Evolutionary conservation across 2,113 vertebrate genomes (phyloP).

Genomic region (Aegithalos caudatus): DNA sequence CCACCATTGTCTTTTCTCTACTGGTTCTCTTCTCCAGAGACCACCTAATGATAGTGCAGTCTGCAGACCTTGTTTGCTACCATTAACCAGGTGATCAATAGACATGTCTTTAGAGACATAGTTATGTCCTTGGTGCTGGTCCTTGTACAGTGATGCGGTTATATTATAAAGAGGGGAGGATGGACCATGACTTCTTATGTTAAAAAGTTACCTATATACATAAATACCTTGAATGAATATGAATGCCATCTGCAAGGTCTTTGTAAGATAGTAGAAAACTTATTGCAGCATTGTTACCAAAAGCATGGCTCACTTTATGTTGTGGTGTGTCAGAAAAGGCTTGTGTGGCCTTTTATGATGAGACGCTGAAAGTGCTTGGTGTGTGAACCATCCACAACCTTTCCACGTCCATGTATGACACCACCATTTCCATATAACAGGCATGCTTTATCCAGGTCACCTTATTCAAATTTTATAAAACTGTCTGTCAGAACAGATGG

Average conservation of each 20-base stretch:
- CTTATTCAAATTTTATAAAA: conserved; percentile 54
- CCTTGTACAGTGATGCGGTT: background rate
- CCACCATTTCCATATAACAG: background rate
- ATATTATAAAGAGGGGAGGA: background rate
- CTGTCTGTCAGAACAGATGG: conserved; percentile 63
- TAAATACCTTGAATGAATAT: background rate
- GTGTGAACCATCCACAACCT: background rate
- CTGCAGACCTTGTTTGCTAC: background rate
- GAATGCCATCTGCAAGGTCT: background rate
- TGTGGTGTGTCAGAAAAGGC: background rate
- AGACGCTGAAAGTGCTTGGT: accelerated
- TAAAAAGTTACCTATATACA: background rate
- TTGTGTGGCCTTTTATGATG: background rate
- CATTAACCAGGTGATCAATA: background rate
- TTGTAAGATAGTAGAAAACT: background rate
- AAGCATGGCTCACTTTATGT: accelerated
- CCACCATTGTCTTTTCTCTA: background rate
- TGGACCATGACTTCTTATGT: background rate
- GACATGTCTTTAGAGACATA: background rate
- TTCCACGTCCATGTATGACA: background rate
- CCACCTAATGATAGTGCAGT: background rate
- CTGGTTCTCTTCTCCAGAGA: background rate
- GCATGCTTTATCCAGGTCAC: conserved; percentile 26
- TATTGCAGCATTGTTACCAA: background rate
- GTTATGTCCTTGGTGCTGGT: background rate